Percentiles rank a stretch among this genome's conserved stretches.
phyloP scores from a whole-genome alignment of 2,113 vertebrate species.

The Turnix velox region DNA sequence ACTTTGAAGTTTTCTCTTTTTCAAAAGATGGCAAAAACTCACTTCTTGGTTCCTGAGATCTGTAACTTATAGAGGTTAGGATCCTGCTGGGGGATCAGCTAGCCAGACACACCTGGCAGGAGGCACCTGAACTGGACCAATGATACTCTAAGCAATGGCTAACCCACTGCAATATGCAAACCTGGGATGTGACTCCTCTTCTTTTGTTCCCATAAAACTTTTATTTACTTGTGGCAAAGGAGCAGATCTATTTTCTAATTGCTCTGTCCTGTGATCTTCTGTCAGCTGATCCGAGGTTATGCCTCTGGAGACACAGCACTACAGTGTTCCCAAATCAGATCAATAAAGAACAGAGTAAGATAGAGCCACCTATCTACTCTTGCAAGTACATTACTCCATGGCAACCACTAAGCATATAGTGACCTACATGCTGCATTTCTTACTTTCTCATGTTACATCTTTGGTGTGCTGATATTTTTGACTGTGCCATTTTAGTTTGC shows the following conservation, averaged over 20 bases:
- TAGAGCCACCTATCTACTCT: neutral
- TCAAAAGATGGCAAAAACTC: neutral
- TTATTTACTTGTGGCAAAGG: neutral
- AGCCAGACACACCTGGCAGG: fast-evolving
- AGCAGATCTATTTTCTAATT: neutral
- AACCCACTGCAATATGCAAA: neutral
- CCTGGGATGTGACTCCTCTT: neutral
- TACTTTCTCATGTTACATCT: neutral
- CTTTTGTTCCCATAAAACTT: neutral
- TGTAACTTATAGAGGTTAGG: no score
- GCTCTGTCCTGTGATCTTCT: neutral
- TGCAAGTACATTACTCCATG: fast-evolving
- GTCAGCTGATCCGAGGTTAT: neutral
- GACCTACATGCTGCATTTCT: neutral
- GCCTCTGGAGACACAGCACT: neutral
- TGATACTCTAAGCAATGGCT: neutral
- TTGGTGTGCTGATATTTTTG: neutral
- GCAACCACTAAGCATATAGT: neutral
- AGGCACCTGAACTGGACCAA: neutral
- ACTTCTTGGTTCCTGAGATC: neutral
- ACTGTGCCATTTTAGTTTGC: neutral
- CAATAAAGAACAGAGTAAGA: neutral
- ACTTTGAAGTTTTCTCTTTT: neutral
- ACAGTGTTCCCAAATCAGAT: neutral
- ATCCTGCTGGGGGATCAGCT: fast-evolving